Conservation (phyloP, 2,113 vertebrate genomes). For the Opisthocomus hoazin region DNA sequence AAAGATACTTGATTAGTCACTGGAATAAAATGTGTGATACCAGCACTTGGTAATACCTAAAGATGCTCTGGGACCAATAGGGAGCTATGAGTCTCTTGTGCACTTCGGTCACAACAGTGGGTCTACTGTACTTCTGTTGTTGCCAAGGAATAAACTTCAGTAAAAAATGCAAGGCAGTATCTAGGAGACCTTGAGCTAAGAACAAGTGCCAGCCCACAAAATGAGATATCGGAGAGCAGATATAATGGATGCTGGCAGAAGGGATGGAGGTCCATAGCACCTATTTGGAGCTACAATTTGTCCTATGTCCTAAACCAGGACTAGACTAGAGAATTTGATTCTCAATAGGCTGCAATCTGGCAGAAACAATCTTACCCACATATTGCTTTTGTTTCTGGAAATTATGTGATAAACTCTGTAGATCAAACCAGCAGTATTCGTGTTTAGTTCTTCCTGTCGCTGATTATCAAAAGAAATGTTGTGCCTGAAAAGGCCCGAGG, state of each 20-base stretch:
- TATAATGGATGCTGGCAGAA: neutral
- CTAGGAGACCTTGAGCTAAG: neutral
- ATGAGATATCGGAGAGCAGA: neutral
- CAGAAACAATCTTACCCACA: neutral
- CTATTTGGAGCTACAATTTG: neutral
- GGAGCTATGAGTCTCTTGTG: neutral
- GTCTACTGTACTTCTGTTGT: neutral
- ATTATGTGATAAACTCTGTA: neutral
- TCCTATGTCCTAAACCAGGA: neutral
- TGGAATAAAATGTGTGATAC: neutral
- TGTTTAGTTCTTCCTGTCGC: neutral
- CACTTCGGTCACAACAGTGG: neutral
- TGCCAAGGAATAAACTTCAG: neutral
- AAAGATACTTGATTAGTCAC: neutral
- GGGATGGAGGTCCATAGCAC: accelerated
- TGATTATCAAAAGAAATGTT: neutral
- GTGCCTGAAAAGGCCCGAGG: neutral
- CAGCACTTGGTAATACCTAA: neutral
- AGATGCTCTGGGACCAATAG: neutral
- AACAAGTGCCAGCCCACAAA: neutral
- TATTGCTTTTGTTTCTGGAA: neutral
- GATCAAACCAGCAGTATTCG: neutral
- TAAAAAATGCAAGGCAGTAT: neutral
- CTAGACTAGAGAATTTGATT: neutral
- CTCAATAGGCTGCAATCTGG: neutral